A percentile compares a stretch with the other conserved stretches of the same genome.
These are phyloP conservation scores for Anhinga rufa DNA, from an alignment of 2,113 vertebrate species.

Conservation along the genomic window DNA sequence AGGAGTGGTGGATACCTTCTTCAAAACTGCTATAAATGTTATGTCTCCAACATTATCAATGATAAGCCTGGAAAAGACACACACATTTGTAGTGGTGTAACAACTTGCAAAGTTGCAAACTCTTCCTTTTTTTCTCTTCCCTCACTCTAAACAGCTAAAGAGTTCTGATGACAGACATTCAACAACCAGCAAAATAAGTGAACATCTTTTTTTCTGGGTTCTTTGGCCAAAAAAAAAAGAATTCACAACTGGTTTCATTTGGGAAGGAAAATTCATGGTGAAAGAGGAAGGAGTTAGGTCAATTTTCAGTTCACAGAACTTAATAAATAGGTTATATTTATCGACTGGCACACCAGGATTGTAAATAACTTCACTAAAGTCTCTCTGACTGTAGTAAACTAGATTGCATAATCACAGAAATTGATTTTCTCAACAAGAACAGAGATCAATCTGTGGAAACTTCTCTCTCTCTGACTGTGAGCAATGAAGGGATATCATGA, in stretches of 20 bases:
- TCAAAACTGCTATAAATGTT: neutral
- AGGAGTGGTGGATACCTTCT: neutral
- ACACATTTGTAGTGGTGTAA: neutral
- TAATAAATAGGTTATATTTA: neutral
- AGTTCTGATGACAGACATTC: neutral
- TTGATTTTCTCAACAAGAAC: neutral
- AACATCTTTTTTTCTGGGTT: neutral
- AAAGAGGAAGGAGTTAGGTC: neutral
- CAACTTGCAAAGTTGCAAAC: neutral
- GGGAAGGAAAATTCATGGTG: neutral
- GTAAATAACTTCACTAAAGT: neutral
- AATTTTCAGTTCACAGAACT: neutral
- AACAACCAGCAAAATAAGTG: neutral
- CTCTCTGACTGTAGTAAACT: neutral
- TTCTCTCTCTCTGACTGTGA: neutral
- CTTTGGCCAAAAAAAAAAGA: neutral
- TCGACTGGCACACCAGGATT: neutral
- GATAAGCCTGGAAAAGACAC: neutral
- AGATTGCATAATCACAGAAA: slow-evolving; percentile 1
- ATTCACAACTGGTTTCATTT: neutral
- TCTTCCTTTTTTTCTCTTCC: neutral
- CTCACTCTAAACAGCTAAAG: neutral
- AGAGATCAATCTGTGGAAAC: neutral
- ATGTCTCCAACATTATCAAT: neutral
- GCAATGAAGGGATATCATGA: neutral